phyloP scores from a whole-genome alignment of 1,140 invertebrate species.

The Oedothorax gibbosus region DNA sequence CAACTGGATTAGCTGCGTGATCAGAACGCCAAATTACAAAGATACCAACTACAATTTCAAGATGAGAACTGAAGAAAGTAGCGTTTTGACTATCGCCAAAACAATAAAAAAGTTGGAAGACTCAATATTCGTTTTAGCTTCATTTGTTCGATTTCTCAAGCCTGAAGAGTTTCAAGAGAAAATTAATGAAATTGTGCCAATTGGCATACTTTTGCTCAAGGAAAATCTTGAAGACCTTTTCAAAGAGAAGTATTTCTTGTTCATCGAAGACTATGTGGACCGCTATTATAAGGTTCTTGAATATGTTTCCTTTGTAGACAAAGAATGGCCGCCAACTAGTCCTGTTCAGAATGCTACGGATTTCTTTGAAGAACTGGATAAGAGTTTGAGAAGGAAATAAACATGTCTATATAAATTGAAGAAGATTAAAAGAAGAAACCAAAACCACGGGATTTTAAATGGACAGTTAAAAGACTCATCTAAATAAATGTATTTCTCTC shows the following conservation, averaged over 20 bases:
- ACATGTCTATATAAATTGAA: neutral
- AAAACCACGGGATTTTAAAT: neutral
- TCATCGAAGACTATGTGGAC: neutral
- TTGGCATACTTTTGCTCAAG: slow-evolving; percentile 13
- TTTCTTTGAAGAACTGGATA: slow-evolving; percentile 21
- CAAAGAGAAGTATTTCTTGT: slow-evolving; percentile 33
- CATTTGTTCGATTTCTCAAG: slow-evolving; percentile 17
- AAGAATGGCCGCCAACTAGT: slow-evolving; percentile 37
- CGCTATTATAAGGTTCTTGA: neutral
- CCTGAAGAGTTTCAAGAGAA: slow-evolving; percentile 21
- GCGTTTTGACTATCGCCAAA: neutral
- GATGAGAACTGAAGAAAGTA: neutral
- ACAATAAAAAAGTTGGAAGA: slow-evolving; percentile 28
- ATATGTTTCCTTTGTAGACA: slow-evolving; percentile 11
- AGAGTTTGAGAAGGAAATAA: slow-evolving; percentile 16
- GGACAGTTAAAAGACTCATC: slow-evolving; percentile 9
- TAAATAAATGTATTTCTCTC: too few species aligned
- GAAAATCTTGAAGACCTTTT: slow-evolving; percentile 12
- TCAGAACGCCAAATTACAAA: slow-evolving; percentile 13
- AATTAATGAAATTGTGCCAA: slow-evolving; percentile 24
- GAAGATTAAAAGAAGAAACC: slow-evolving; percentile 17
- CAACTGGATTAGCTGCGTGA: slow-evolving; percentile 3
- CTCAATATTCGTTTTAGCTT: slow-evolving; percentile 26
- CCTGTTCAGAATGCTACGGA: slow-evolving; percentile 6
- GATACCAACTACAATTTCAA: neutral